Base-by-base conservation (phyloP, 1,140 invertebrate species). In the Helicoverpa zea region DNA sequence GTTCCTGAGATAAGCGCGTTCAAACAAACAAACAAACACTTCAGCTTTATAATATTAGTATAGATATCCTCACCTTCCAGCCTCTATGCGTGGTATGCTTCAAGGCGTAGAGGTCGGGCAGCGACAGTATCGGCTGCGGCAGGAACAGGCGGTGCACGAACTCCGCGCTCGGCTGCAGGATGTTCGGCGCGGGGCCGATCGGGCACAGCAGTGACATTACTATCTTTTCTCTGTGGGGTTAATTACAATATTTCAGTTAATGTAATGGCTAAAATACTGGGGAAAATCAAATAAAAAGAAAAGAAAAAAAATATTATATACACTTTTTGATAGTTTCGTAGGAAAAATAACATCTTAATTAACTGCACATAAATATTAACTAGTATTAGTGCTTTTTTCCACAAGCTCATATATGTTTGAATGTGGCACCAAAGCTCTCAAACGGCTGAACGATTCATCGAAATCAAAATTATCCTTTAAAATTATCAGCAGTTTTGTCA, bases 171-270 rank as follows among this genome's bases (percentile, higher is more conserved):
- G 99, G 98, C 86, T 99, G 97, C 78, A 99, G 95, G 78, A 99
- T 98, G 94, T 99, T 99, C 0, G 97, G 97, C 89, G 99, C 98
- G 0, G 99, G 99, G 2, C 98, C 98, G 87, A 98, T 97, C 0
- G 98, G 98, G 88, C 98, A 98, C 80, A 98, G 97, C 89, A 99
- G 95, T 0, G 99, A 99, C 99, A 99, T 99, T 68, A 99, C 99
- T 82, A 99, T 98, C 93, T 98, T 98, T 95, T 99, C 99, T 86
- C 99, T 97, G 80, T 43, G 64, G 18, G 29, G 64, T 12, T 78
- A 81, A 13, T 3, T 7, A 23, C 23, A 51, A 23, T 7, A 16
- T 56, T 14, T 56, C 1, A 56, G 35, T 43, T 18, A 56, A 16
- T 56, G n/a, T 56, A 16, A 16, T 43, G 35, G 3, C 5, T 43